Conservation (phyloP, 2,113 vertebrate species). For the Callipepla californica region DNA sequence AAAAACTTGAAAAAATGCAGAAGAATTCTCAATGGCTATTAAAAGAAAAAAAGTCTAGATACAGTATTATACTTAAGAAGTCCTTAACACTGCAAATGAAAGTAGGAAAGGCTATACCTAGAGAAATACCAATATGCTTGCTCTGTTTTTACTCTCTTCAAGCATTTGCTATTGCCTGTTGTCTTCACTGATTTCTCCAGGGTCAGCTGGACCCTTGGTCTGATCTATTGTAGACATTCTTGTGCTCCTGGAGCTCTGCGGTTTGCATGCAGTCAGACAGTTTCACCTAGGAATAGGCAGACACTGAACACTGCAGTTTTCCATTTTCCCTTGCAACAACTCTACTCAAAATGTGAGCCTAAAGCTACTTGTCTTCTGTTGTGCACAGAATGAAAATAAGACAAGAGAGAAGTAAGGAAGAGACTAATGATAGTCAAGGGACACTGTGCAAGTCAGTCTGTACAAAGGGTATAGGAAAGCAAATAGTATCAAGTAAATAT, state of each 20-base stretch:
- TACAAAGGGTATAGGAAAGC: not conserved
- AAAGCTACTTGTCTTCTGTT: not conserved
- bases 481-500: not conserved
- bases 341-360: not conserved
- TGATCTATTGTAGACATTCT: not conserved
- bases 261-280: not conserved
- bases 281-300: not conserved
- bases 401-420: not conserved
- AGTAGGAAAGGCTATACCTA: not conserved
- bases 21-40: slow-evolving; percentile 23
- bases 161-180: not conserved
- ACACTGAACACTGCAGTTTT: not conserved
- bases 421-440: slow-evolving; percentile 39
- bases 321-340: not conserved
- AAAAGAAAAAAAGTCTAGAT: not conserved
- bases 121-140: not conserved
- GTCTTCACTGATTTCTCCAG: slow-evolving; percentile 34
- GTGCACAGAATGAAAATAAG: slow-evolving; percentile 24
- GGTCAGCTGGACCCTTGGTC: not conserved
- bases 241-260: slow-evolving; percentile 30
- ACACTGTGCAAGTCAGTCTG: not conserved
- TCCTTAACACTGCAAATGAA: not conserved
- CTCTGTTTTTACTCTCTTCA: not conserved
- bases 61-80: not conserved
- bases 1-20: slow-evolving; percentile 39